Percentiles rank a stretch among this genome's conserved stretches.
phyloP scores from a whole-genome alignment of 2,797 vertebrate species.

The Stomatorhinus walkeri region DNA sequence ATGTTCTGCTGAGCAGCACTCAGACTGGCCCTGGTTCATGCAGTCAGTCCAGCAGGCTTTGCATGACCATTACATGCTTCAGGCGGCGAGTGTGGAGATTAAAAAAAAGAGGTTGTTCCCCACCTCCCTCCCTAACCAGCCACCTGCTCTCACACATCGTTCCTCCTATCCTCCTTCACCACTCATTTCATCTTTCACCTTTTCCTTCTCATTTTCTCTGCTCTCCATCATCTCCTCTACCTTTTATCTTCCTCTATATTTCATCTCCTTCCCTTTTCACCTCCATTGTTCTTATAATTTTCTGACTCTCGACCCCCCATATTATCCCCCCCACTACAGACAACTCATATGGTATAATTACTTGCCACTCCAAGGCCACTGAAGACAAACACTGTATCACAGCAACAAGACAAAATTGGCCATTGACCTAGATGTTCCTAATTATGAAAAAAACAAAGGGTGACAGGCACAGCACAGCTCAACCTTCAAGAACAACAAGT shows the following conservation, averaged over 20 bases:
- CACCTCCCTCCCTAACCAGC: background rate
- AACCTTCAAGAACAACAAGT: background rate
- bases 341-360: background rate
- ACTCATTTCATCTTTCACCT: background rate
- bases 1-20: background rate
- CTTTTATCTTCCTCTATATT: background rate
- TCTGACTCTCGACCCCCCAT: background rate
- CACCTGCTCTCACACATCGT: background rate
- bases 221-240: background rate
- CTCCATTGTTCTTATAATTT: background rate
- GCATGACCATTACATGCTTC: background rate
- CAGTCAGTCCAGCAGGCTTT: too few species aligned
- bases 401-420: background rate
- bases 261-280: background rate
- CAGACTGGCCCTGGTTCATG: background rate
- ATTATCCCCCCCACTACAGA: background rate
- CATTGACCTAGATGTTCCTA: background rate
- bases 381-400: background rate
- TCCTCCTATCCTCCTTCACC: background rate
- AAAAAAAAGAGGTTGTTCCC: background rate
- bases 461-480: background rate
- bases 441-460: slow-evolving; percentile 6
- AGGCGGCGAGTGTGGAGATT: background rate
- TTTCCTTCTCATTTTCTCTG: background rate
- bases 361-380: background rate